Evolutionary conservation across 2,797 vertebrate species (phyloP).

Genomic region (Cheirogaleus major): DNA sequence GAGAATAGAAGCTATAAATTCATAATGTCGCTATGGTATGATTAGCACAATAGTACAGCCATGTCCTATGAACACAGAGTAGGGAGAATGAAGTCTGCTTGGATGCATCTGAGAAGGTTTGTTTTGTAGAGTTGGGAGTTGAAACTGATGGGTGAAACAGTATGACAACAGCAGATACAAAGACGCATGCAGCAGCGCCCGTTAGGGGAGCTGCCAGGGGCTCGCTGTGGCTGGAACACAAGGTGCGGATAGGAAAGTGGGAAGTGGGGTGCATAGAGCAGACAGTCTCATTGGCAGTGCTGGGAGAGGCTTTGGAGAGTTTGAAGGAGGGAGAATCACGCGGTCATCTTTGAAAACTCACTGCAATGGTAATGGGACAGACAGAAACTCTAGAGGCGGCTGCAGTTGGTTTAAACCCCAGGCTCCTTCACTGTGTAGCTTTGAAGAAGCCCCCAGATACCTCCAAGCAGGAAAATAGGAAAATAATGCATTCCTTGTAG

Average conservation of each 20-base stretch:
- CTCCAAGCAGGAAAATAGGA: background rate
- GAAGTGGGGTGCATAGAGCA: background rate
- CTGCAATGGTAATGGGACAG: background rate
- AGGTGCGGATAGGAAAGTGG: background rate
- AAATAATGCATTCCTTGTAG: background rate
- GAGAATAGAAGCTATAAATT: background rate
- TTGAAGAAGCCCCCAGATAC: background rate
- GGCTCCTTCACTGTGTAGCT: too few species aligned
- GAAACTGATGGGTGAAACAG: background rate
- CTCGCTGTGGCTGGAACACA: background rate
- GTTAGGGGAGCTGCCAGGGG: background rate
- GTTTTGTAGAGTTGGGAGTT: background rate
- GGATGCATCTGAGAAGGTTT: background rate
- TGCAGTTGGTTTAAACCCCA: background rate
- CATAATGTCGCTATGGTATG: too few species aligned
- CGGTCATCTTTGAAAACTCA: background rate
- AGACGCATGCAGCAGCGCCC: accelerated
- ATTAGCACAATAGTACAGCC: background rate
- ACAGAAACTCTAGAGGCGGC: background rate
- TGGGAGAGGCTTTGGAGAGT: background rate
- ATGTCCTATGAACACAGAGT: accelerated
- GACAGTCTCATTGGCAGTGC: background rate
- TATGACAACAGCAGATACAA: background rate
- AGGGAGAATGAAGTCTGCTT: too few species aligned
- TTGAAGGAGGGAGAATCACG: background rate